phyloP scores from a whole-genome alignment of 2,113 vertebrate species.

The Ptyas mucosa region DNA sequence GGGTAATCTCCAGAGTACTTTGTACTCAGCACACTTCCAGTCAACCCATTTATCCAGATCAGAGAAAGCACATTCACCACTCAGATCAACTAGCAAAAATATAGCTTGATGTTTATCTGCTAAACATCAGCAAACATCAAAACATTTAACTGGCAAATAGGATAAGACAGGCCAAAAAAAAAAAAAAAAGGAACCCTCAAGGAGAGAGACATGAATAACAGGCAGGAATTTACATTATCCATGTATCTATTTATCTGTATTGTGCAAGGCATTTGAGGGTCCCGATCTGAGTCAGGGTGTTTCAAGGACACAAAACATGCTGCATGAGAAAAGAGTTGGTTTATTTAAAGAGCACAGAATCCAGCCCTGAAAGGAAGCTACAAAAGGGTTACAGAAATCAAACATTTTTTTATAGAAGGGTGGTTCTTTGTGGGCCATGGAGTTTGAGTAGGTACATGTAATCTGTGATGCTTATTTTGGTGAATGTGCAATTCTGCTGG shows the following conservation, averaged over 20 bases:
- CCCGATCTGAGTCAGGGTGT: not conserved
- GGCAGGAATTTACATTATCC: not conserved
- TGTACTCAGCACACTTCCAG: not conserved
- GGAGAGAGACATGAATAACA: not conserved
- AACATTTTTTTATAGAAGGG: not conserved
- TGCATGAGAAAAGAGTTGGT: not conserved
- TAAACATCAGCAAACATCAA: not conserved
- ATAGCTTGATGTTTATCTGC: not conserved
- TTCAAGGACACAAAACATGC: not conserved
- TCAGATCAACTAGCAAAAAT: not conserved
- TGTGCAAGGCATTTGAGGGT: not conserved
- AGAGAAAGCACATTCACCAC: not conserved
- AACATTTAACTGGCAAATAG: not conserved
- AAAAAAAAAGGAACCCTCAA: not conserved
- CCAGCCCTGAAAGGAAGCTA: not conserved
- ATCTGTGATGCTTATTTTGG: not conserved
- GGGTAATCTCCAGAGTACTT: not conserved
- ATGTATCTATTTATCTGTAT: not conserved
- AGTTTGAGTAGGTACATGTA: not conserved
- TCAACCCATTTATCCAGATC: not conserved
- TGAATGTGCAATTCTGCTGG: not conserved
- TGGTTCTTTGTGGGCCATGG: not conserved
- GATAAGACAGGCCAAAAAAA: not conserved
- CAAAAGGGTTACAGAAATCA: not conserved
- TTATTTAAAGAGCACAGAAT: not conserved